A percentile compares a stretch with the other conserved stretches of the same genome.
Conservation (phyloP, 2,888 invertebrate genomes). For the Pachydiplax longipennis region DNA sequence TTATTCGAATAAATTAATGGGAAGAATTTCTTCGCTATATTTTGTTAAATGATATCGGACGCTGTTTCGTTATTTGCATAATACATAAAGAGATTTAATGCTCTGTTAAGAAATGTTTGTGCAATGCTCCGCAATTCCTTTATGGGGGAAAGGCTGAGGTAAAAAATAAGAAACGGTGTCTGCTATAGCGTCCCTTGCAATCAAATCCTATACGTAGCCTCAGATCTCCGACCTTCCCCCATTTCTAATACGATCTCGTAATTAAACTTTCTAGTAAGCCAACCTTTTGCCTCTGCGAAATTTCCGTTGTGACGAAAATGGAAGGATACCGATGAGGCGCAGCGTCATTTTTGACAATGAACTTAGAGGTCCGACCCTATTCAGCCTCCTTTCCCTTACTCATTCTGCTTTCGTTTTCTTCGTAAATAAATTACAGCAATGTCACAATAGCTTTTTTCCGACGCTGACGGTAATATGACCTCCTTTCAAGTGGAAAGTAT, state of each 20-base stretch:
- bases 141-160: too few species aligned
- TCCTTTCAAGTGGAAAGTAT: not conserved
- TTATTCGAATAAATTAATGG: too few species aligned
- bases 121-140: too few species aligned
- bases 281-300: not conserved
- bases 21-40: too few species aligned
- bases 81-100: too few species aligned
- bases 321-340: not conserved
- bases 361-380: not conserved
- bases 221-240: too few species aligned
- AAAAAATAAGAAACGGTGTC: too few species aligned
- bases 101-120: too few species aligned
- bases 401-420: not conserved
- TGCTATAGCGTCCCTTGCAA: too few species aligned
- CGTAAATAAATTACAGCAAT: not conserved
- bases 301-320: not conserved
- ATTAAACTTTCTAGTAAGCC: not conserved
- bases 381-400: not conserved
- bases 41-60: too few species aligned
- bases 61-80: too few species aligned
- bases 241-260: not conserved
- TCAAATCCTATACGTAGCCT: too few species aligned
- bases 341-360: not conserved
- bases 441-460: not conserved
- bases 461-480: not conserved